Conservation (phyloP, 2,888 invertebrate species). For the Digitonthophagus gazella region DNA sequence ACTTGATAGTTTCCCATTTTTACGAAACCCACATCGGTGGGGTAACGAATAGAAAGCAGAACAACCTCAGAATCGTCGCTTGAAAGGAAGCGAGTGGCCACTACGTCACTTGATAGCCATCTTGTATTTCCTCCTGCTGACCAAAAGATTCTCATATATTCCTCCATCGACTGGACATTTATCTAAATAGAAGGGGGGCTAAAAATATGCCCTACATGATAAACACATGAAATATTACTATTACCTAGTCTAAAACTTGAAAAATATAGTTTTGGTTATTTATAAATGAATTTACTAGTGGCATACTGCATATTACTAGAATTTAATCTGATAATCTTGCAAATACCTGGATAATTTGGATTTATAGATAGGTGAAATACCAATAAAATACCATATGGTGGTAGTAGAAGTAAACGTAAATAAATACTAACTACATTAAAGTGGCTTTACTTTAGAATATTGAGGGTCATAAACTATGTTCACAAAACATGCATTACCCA, state of each 20-base stretch:
- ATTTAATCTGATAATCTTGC: background rate
- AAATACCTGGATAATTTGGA: background rate
- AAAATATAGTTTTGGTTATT: no score
- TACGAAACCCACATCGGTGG: background rate
- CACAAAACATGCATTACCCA: no score
- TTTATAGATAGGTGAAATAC: background rate
- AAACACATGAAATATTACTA: conserved; percentile 33
- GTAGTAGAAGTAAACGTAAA: background rate
- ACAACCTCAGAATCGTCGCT: conserved; percentile 34
- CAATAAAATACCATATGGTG: background rate
- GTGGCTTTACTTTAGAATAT: background rate
- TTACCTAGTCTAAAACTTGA: no score
- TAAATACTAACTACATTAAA: background rate
- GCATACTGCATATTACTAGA: no score
- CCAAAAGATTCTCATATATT: conserved; percentile 50
- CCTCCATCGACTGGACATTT: conserved; percentile 42
- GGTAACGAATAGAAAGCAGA: background rate
- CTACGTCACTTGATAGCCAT: conserved; percentile 49
- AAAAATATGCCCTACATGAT: conserved; percentile 44
- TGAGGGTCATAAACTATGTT: background rate
- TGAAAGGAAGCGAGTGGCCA: conserved; percentile 46
- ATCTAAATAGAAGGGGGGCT: conserved; percentile 42
- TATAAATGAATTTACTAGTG: no score
- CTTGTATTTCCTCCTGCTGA: conserved; percentile 51
- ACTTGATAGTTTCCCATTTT: background rate